Conservation (phyloP, 2,888 invertebrate species). For the Caenorhabditis imperialis region DNA sequence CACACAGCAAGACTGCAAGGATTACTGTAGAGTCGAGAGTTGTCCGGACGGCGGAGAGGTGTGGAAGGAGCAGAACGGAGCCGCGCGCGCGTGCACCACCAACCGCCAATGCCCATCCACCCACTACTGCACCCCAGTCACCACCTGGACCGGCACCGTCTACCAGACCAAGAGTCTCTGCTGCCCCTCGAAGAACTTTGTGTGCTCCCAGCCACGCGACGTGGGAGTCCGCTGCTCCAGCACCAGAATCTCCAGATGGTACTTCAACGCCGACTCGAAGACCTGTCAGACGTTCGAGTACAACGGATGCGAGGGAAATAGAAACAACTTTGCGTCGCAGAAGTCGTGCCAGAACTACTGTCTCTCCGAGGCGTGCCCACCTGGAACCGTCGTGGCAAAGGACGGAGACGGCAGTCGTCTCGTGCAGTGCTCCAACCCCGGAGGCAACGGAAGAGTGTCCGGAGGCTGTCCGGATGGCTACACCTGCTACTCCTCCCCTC, state of each 20-base stretch:
- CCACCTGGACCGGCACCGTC: constrained; percentile 74
- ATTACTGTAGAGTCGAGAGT: constrained; percentile 77
- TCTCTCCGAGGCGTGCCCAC: constrained; percentile 76
- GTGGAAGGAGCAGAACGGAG: constrained; percentile 77
- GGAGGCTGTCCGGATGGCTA: constrained; percentile 78
- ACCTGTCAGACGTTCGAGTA: constrained; percentile 76
- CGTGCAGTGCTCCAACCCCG: constrained; percentile 74
- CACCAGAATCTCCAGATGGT: constrained; percentile 74
- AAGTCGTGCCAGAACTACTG: constrained; percentile 77
- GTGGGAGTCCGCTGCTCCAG: constrained; percentile 71
- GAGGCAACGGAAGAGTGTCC: constrained; percentile 67
- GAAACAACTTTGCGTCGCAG: constrained; percentile 77
- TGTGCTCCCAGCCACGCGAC: constrained; percentile 75
- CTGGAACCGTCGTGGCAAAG: constrained; percentile 75
- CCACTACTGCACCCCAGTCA: constrained; percentile 77
- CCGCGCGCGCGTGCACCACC: constrained; percentile 72
- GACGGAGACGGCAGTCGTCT: constrained; percentile 73
- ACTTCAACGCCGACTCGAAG: constrained; percentile 76
- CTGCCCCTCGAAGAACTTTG: constrained; percentile 77
- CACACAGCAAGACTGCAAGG: constrained; percentile 76
- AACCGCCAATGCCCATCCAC: constrained; percentile 77
- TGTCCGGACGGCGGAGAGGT: constrained; percentile 78
- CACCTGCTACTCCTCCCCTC: constrained; percentile 74
- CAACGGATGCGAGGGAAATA: constrained; percentile 78
- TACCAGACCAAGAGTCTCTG: constrained; percentile 77